A percentile compares a stretch with the other conserved stretches of the same genome.
Evolutionary conservation across 2,888 invertebrate species (phyloP).

Genomic region (Meta bourneti): DNA sequence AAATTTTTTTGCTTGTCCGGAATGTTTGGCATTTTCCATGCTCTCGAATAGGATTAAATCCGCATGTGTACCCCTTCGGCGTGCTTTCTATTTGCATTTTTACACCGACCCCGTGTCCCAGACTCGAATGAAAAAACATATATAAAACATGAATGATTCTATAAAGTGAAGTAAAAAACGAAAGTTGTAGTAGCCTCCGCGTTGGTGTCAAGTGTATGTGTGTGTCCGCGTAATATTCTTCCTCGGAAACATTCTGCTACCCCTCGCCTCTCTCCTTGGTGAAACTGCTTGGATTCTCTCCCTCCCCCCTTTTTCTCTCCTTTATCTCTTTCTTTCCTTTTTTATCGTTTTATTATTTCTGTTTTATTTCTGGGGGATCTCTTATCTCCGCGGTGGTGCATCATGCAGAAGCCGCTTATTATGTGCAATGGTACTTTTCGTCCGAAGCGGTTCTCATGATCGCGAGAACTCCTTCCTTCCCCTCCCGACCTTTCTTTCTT

Average conservation of each 20-base stretch:
- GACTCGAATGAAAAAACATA: slow-evolving; percentile 9
- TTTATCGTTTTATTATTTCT: slow-evolving; percentile 56
- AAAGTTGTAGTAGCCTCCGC: slow-evolving; percentile 42
- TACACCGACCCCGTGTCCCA: slow-evolving; percentile 24
- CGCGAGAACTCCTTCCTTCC: slow-evolving; percentile 15
- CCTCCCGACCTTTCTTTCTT: background rate
- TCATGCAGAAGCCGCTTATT: slow-evolving; percentile 56
- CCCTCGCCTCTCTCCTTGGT: slow-evolving; percentile 4
- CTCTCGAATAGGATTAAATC: background rate
- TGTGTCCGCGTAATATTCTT: slow-evolving; percentile 50
- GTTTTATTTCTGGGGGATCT: slow-evolving; percentile 45
- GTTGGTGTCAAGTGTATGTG: slow-evolving; percentile 45
- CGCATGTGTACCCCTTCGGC: background rate
- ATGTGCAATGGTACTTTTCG: slow-evolving; percentile 63
- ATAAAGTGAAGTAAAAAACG: slow-evolving; percentile 10
- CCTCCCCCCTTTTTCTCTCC: background rate
- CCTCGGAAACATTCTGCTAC: slow-evolving; percentile 29
- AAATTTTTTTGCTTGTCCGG: background rate
- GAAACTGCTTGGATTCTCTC: slow-evolving; percentile 36
- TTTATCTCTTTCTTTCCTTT: slow-evolving; percentile 10
- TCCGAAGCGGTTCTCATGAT: slow-evolving; percentile 34
- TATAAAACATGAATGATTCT: slow-evolving; percentile 26
- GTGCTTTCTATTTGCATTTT: slow-evolving; percentile 26
- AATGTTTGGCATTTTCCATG: background rate
- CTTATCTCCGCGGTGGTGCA: slow-evolving; percentile 31